Percentiles rank a stretch among this genome's conserved stretches.
Conservation (phyloP, 2,797 vertebrate genomes). For the Cuniculus paca region DNA sequence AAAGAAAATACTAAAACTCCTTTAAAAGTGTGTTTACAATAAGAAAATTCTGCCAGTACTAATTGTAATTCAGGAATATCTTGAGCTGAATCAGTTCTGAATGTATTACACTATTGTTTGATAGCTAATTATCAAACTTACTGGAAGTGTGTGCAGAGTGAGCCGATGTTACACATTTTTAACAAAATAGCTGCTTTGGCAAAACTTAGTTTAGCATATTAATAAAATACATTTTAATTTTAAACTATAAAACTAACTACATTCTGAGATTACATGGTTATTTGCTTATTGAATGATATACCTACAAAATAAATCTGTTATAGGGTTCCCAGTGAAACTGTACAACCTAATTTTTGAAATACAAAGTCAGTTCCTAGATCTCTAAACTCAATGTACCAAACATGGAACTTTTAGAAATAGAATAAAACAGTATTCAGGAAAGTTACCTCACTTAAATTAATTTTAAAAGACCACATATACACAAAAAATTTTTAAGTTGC, state of each 20-base stretch:
- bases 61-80: slow-evolving; percentile 66
- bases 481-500: slow-evolving; percentile 5
- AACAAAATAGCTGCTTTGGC: slow-evolving; percentile 44
- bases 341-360: slow-evolving; percentile 57
- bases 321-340: slow-evolving; percentile 46
- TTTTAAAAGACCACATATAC: not conserved
- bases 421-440: slow-evolving; percentile 19
- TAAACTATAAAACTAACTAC: slow-evolving; percentile 39
- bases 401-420: slow-evolving; percentile 48
- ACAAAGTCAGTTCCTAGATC: slow-evolving; percentile 54
- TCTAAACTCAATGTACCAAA: slow-evolving; percentile 29
- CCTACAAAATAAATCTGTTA: slow-evolving; percentile 51
- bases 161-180: slow-evolving; percentile 41
- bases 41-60: slow-evolving; percentile 49
- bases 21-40: slow-evolving; percentile 58
- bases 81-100: slow-evolving; percentile 43
- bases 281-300: slow-evolving; percentile 23
- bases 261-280: slow-evolving; percentile 6
- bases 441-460: slow-evolving; percentile 42
- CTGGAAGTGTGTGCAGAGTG: not conserved
- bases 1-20: slow-evolving; percentile 21
- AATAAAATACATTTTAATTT: slow-evolving; percentile 54
- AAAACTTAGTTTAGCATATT: slow-evolving; percentile 46
- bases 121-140: slow-evolving; percentile 59
- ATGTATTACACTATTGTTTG: slow-evolving; percentile 57